A percentile compares a stretch with the other conserved stretches of the same genome.
Evolutionary conservation across 2,113 vertebrate species (phyloP).

Genomic region (Sitta europaea): DNA sequence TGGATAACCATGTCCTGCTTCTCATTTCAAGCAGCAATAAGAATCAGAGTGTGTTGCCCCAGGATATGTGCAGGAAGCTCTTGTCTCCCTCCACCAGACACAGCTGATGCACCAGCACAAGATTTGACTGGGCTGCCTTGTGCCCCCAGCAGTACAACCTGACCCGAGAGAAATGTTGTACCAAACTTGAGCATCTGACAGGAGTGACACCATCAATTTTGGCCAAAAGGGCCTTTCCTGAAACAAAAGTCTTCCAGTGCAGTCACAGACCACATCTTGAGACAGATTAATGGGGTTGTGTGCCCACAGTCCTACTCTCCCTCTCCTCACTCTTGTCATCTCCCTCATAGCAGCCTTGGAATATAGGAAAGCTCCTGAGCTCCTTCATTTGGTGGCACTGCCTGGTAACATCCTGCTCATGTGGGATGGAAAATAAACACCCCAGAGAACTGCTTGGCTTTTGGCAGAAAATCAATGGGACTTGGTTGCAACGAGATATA

Average conservation of each 20-base stretch:
- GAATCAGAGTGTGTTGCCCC: background rate
- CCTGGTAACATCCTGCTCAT: background rate
- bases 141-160: background rate
- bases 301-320: background rate
- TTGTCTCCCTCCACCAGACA: background rate
- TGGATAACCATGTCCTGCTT: background rate
- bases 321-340: background rate
- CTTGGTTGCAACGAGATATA: accelerated
- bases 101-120: background rate
- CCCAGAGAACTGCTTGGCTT: background rate
- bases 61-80: background rate
- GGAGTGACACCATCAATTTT: background rate
- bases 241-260: background rate
- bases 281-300: background rate
- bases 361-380: background rate
- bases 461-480: background rate
- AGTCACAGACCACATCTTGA: background rate
- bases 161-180: background rate
- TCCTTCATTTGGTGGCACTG: background rate
- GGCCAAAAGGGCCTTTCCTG: background rate
- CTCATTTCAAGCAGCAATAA: background rate
- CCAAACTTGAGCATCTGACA: background rate
- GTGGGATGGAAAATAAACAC: background rate
- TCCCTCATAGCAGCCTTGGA: background rate
- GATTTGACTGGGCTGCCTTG: background rate